A percentile compares a stretch with the other conserved stretches of the same genome.
phyloP scores from a whole-genome alignment of 53 echinoderm and acorn worm species.

The Astropecten irregularis region DNA sequence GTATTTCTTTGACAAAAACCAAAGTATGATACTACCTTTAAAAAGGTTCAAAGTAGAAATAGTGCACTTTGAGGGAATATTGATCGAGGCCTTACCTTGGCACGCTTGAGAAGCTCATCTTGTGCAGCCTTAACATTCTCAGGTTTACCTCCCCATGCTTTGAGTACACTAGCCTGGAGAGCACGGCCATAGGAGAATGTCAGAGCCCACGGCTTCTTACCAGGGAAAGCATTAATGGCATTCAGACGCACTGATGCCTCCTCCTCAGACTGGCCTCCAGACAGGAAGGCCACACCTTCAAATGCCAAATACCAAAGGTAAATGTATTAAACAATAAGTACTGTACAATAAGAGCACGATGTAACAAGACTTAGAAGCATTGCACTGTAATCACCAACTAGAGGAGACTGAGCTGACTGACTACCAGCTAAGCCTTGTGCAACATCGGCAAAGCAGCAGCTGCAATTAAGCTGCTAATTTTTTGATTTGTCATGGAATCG shows the following conservation, averaged over 20 bases:
- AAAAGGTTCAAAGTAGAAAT: background rate
- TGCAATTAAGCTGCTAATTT: too few relatives aligned
- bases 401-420: too few relatives aligned
- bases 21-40: too few relatives aligned
- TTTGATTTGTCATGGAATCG: too few relatives aligned
- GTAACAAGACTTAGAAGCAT: too few relatives aligned
- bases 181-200: conserved; percentile 98
- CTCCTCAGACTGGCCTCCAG: conserved; percentile 95
- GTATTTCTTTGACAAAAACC: too few relatives aligned
- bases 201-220: conserved; percentile 97
- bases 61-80: background rate
- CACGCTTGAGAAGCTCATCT: conserved; percentile 72
- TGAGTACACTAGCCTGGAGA: conserved; percentile 93
- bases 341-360: too few relatives aligned
- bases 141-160: conserved; percentile 89
- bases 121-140: conserved; percentile 80
- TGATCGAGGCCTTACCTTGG: conserved; percentile 60
- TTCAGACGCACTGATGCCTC: conserved; percentile 87
- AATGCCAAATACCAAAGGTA: background rate
- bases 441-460: too few relatives aligned
- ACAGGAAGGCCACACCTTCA: conserved; percentile 94
- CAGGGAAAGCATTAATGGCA: conserved; percentile 87
- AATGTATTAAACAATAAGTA: too few relatives aligned
- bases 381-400: too few relatives aligned
- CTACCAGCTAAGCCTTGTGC: too few relatives aligned